Evolutionary conservation across 2,888 invertebrate genomes (phyloP), one percentile per base, ranked within the genome.

Genomic region (Penaeus monodon): DNA sequence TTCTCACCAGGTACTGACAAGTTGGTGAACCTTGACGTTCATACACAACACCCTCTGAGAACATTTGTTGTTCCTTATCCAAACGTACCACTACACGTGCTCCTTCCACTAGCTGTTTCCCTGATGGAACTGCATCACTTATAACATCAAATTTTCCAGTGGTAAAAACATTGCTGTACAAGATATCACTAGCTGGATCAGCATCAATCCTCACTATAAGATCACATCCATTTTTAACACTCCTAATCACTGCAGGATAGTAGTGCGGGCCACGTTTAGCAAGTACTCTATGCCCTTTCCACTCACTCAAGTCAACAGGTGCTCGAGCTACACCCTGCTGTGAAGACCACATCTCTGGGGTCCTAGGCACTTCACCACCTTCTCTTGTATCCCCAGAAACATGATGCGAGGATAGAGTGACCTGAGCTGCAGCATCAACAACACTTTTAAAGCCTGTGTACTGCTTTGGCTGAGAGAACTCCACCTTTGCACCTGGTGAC

Each of bases 201-300:
- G 95, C 95, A 93, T 98, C 98, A 91, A 98, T 94, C 92, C 96
- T 95, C 70, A 98, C 96, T 90, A 95, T 94, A 91, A 98, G 94
- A 91, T 95, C 95, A 91, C 94, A 91, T 29, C 91, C 91, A 44
- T 90, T 90, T 63, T 90, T 84, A 89, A 92, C 91, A 63, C 90
- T 91, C 79, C 96, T 95, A 91, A 98, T 98, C 87, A 97, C 96
- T 84, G 98, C 98, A 17, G 98, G 97, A 91, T 96, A 95, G 93
- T 97, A 97, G 91, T 95, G 94, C 89, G 95, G 95, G 90, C 96
- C 95, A 92, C 95, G 95, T 92, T 96, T 96, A 73, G 98, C 98
- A 91, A 99, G 93, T 88, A 98, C 97, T 91, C 98, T 94, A 92
- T 98, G 97, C 92, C 97, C 96, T 91, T 95, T 95, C 98, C 98